A percentile compares a stretch with the other conserved stretches of the same genome.
Conservation (phyloP, 1,140 invertebrate genomes). For the Ceratina japonica region DNA sequence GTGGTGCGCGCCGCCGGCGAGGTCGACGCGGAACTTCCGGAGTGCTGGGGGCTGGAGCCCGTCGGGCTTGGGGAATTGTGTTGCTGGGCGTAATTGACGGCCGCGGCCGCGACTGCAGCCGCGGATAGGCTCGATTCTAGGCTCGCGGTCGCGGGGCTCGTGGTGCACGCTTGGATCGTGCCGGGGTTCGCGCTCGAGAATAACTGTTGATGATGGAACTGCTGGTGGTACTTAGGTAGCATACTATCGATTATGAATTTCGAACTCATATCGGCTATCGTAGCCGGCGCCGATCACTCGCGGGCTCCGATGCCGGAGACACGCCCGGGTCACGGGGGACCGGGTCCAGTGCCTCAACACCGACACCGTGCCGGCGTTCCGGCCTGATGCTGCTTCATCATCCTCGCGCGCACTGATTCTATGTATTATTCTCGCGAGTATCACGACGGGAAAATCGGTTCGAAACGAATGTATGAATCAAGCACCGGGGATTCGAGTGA, state of each 20-base stretch:
- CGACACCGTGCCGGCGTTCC: constrained; percentile 50
- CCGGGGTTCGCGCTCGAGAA: constrained; percentile 80
- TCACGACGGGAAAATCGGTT: neutral
- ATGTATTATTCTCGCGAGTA: too few species aligned
- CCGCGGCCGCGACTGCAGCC: constrained; percentile 79
- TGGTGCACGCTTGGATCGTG: constrained; percentile 77
- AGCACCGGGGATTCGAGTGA: neutral
- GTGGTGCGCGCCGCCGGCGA: constrained; percentile 81
- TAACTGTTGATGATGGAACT: constrained; percentile 86
- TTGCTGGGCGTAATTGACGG: constrained; percentile 78
- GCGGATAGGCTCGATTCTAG: constrained; percentile 76
- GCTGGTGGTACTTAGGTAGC: constrained; percentile 95
- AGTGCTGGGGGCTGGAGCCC: constrained; percentile 78
- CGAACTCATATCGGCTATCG: constrained; percentile 88
- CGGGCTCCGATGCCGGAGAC: constrained; percentile 61
- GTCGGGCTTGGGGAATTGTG: constrained; percentile 77
- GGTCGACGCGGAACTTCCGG: constrained; percentile 78
- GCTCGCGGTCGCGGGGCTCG: constrained; percentile 80
- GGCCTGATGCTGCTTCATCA: constrained; percentile 57
- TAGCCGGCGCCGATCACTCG: constrained; percentile 43
- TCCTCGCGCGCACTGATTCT: constrained; percentile 49
- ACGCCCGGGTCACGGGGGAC: constrained; percentile 59
- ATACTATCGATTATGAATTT: constrained; percentile 98
- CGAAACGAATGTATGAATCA: too few species aligned
- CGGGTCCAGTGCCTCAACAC: constrained; percentile 67